phyloP scores from a whole-genome alignment of 2,888 invertebrate species.

The Cheilosia soror region DNA sequence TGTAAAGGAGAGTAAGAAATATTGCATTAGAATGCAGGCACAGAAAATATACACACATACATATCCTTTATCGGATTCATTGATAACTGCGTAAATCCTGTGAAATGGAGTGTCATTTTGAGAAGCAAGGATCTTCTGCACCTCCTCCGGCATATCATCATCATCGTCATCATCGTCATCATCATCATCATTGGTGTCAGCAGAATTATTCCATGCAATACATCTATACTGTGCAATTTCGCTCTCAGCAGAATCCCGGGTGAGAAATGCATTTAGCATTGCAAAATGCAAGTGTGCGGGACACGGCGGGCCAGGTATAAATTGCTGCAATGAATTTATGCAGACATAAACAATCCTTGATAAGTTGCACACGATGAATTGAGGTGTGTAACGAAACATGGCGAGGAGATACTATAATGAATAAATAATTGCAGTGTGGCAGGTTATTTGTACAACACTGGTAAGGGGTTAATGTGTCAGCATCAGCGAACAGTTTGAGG shows the following conservation, averaged over 20 bases:
- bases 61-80: constrained; percentile 47
- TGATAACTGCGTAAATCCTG: constrained; percentile 66
- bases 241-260: constrained; percentile 16
- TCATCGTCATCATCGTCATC: background rate
- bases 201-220: constrained; percentile 58
- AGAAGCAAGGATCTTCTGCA: constrained; percentile 45
- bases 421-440: constrained; percentile 65
- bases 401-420: constrained; percentile 56
- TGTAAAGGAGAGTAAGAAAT: constrained; percentile 4
- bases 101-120: constrained; percentile 69
- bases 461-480: background rate
- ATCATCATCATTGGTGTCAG: constrained; percentile 45
- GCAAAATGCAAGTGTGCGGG: constrained; percentile 11
- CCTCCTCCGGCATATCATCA: constrained; percentile 24
- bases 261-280: constrained; percentile 53
- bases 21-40: constrained; percentile 20
- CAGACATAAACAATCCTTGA: constrained; percentile 68
- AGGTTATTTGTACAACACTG: constrained; percentile 11
- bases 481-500: background rate
- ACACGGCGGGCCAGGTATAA: too few relatives aligned
- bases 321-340: constrained; percentile 49
- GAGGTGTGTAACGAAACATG: constrained; percentile 61
- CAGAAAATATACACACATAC: background rate
- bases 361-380: constrained; percentile 59
- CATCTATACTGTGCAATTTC: constrained; percentile 30